phyloP scores from a whole-genome alignment of 1,140 invertebrate species.

The Eriosoma lanigerum region DNA sequence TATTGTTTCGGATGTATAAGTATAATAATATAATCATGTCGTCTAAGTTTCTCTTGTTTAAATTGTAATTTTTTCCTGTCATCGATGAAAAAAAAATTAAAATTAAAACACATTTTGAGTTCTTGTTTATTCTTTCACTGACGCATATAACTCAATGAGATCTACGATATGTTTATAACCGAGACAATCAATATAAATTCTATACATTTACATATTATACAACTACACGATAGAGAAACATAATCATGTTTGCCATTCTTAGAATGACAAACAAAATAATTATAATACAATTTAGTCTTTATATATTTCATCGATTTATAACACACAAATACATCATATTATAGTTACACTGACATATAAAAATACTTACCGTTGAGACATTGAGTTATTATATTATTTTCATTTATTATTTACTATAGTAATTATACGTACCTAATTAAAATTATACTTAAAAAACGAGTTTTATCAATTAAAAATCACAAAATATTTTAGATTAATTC shows the following conservation, averaged over 20 bases:
- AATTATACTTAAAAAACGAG: too few species aligned
- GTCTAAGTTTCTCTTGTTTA: not conserved
- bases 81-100: not conserved
- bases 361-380: too few species aligned
- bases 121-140: not conserved
- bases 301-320: too few species aligned
- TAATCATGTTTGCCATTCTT: not conserved
- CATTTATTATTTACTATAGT: too few species aligned
- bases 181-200: too few species aligned
- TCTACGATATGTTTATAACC: not conserved
- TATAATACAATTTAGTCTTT: not conserved
- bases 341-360: too few species aligned
- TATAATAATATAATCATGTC: constrained; percentile 38
- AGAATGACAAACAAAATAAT: not conserved
- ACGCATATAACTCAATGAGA: not conserved
- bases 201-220: too few species aligned
- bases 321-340: too few species aligned
- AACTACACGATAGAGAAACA: not conserved
- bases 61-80: not conserved
- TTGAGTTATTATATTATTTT: too few species aligned
- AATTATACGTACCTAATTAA: too few species aligned
- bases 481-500: too few species aligned
- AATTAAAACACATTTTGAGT: not conserved
- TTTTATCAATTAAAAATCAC: too few species aligned
- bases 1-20: not conserved